Conservation (phyloP, 2,888 invertebrate genomes). For the Osmoderma eremita region DNA sequence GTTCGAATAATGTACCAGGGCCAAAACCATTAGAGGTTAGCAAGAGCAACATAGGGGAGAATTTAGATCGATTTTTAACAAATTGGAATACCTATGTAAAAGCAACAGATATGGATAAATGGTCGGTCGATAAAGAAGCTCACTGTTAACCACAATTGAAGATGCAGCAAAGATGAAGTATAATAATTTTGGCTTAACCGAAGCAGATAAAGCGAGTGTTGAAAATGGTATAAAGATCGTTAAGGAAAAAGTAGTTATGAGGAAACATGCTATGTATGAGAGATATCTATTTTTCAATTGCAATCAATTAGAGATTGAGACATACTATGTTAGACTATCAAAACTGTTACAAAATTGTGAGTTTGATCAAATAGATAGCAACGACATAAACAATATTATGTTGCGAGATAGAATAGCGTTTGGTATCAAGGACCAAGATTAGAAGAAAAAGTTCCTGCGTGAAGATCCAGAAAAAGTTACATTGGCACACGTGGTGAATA, state of each 20-base stretch:
- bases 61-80: not conserved
- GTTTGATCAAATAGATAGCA: not conserved
- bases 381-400: not conserved
- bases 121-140: not conserved
- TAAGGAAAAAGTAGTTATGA: slow-evolving; percentile 8
- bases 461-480: slow-evolving; percentile 1
- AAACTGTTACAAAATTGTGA: not conserved
- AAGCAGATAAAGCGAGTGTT: not conserved
- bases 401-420: not conserved
- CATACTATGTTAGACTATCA: not conserved
- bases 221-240: not conserved
- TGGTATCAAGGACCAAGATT: not conserved
- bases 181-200: slow-evolving; percentile 3
- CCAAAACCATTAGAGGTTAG: slow-evolving; percentile 6
- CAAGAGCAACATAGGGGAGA: not conserved
- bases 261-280: slow-evolving; percentile 8
- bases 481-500: slow-evolving; percentile 53
- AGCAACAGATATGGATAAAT: slow-evolving; percentile 11
- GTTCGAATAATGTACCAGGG: not conserved
- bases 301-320: slow-evolving; percentile 8
- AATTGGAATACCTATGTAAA: slow-evolving; percentile 5
- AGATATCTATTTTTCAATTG: slow-evolving; percentile 14
- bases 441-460: not conserved
- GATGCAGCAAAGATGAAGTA: slow-evolving; percentile 8
- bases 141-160: not conserved